Percentiles rank a stretch among this genome's conserved stretches.
These are phyloP conservation scores for Polyommatus icarus DNA, from an alignment of 2,888 invertebrate genomes.

Conservation along the genomic window DNA sequence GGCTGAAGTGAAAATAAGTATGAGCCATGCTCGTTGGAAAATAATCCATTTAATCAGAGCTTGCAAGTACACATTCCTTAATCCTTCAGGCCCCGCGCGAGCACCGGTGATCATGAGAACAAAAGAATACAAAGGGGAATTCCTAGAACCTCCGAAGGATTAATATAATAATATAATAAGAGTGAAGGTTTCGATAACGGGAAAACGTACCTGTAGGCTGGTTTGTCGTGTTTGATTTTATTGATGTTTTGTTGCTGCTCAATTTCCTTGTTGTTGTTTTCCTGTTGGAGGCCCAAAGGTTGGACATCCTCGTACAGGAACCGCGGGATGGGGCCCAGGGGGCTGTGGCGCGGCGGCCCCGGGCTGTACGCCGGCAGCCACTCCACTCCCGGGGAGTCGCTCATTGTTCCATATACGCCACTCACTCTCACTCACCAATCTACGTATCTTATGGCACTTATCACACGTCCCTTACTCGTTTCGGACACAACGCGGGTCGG, in stretches of 20 bases:
- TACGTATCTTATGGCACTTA: slow-evolving; percentile 41
- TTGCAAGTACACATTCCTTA: too few relatives aligned
- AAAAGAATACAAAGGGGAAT: too few relatives aligned
- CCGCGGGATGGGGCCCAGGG: slow-evolving; percentile 72
- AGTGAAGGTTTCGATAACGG: slow-evolving; percentile 47
- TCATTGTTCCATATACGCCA: slow-evolving; percentile 64
- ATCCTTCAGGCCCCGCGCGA: too few relatives aligned
- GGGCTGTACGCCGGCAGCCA: slow-evolving; percentile 78
- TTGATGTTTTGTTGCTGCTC: slow-evolving; percentile 71
- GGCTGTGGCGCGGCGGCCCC: slow-evolving; percentile 76
- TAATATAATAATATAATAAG: neutral
- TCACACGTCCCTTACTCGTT: slow-evolving; percentile 43
- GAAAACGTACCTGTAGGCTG: slow-evolving; percentile 78
- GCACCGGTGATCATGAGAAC: too few relatives aligned
- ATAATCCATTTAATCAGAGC: too few relatives aligned
- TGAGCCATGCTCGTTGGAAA: too few relatives aligned
- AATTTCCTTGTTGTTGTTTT: slow-evolving; percentile 73
- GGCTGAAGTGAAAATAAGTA: too few relatives aligned
- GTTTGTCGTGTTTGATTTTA: slow-evolving; percentile 79
- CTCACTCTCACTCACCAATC: slow-evolving; percentile 49
- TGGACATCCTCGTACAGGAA: slow-evolving; percentile 76
- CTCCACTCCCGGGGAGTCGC: slow-evolving; percentile 77
- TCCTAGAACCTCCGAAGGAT: too few relatives aligned
- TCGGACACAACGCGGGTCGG: slow-evolving; percentile 50
- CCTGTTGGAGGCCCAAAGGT: slow-evolving; percentile 64